A percentile compares a stretch with the other conserved stretches of the same genome.
phyloP scores from a whole-genome alignment of 2,113 vertebrate genomes.

The Nesoenas mayeri region DNA sequence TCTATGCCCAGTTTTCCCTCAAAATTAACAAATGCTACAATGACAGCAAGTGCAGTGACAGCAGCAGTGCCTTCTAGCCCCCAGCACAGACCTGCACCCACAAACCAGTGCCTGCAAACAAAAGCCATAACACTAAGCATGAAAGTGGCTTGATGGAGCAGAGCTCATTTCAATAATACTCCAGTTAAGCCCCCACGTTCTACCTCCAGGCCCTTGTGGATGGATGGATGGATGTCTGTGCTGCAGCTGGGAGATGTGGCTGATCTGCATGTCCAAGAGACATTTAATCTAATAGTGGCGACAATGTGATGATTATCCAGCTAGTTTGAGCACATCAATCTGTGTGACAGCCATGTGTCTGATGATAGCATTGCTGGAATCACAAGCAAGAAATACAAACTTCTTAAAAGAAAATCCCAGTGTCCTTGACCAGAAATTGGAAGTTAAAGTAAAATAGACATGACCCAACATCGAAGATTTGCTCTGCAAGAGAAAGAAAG shows the following conservation, averaged over 20 bases:
- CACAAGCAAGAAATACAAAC: background rate
- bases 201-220: background rate
- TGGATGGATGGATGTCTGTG: background rate
- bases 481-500: background rate
- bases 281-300: background rate
- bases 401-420: background rate
- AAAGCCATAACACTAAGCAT: background rate
- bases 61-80: background rate
- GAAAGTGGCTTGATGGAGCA: background rate
- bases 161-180: background rate
- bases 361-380: background rate
- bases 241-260: background rate
- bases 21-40: background rate
- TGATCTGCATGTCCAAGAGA: background rate
- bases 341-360: background rate
- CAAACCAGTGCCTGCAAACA: background rate
- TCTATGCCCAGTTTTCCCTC: background rate
- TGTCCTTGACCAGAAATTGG: background rate
- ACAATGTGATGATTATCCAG: background rate
- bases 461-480: background rate
- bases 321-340: background rate
- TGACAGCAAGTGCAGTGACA: background rate
- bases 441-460: background rate
- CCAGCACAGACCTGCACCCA: background rate
- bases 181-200: background rate